phyloP scores from a whole-genome alignment of 92 coral and sea anemone genomes.

The Porites cylindrica region DNA sequence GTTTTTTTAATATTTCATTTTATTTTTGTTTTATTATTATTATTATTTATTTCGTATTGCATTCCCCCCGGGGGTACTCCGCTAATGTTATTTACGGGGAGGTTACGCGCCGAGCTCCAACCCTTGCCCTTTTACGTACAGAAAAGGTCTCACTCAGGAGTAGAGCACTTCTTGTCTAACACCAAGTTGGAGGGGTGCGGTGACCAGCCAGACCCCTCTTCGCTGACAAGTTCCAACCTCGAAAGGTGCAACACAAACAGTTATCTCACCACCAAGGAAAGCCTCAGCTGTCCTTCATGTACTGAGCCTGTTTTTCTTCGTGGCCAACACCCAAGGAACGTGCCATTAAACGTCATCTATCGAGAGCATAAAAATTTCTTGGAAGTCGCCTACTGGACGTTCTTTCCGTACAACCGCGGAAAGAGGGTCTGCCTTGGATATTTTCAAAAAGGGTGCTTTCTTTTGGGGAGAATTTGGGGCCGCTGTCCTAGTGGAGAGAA shows the following conservation, averaged over 20 bases:
- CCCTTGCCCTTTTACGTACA: no score
- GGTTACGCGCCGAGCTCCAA: no score
- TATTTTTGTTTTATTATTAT: no score
- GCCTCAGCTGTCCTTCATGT: slow-evolving; percentile 25
- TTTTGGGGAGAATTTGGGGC: not conserved
- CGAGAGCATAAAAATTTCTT: not conserved
- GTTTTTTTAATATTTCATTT: no score
- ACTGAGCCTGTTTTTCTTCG: slow-evolving; percentile 24
- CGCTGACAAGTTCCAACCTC: not conserved
- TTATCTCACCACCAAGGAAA: not conserved
- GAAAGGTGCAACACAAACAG: not conserved
- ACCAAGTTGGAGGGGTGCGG: not conserved
- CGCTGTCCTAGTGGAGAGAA: not conserved
- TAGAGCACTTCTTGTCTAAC: not conserved
- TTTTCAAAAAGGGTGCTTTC: no score
- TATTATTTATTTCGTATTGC: no score
- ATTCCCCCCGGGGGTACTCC: no score
- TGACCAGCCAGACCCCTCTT: not conserved
- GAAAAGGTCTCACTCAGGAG: not conserved
- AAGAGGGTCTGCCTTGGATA: slow-evolving; percentile 50
- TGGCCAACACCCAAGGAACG: slow-evolving; percentile 29
- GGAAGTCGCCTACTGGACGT: slow-evolving; percentile 61
- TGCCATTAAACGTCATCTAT: slow-evolving; percentile 36
- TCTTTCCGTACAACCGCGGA: slow-evolving; percentile 71
- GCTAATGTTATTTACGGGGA: no score